These are phyloP conservation scores for Zosterops lateralis DNA, from an alignment of 2,113 vertebrate species.

Conservation along the genomic window DNA sequence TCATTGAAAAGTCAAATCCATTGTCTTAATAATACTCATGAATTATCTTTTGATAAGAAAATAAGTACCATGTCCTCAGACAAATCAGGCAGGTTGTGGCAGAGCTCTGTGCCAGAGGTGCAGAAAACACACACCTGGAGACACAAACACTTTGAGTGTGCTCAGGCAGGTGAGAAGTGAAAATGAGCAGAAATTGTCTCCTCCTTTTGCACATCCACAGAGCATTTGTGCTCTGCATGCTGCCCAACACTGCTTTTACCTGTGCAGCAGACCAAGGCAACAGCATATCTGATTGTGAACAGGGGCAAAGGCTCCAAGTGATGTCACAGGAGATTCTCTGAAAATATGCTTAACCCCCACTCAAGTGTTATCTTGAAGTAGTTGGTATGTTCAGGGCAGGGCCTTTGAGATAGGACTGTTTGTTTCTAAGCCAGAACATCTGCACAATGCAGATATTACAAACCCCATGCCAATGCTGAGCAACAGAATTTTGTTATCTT, in stretches of 20 bases:
- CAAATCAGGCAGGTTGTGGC: slow-evolving; percentile 11
- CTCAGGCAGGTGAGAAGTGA: not conserved
- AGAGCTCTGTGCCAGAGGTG: not conserved
- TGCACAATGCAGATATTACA: not conserved
- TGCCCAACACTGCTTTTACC: not conserved
- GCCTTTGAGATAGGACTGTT: not conserved
- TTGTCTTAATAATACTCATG: slow-evolving; percentile 69
- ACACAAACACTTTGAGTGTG: not conserved
- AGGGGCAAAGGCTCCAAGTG: not conserved
- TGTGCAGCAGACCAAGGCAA: not conserved
- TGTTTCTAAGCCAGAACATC: not conserved
- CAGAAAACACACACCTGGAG: not conserved
- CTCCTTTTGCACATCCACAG: not conserved
- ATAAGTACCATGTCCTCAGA: slow-evolving; percentile 29
- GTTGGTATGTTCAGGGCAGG: not conserved
- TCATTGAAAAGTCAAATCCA: slow-evolving; percentile 72
- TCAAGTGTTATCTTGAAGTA: not conserved
- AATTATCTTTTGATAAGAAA: slow-evolving; percentile 56
- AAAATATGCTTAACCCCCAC: not conserved
- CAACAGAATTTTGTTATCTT: not conserved
- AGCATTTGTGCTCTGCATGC: not conserved
- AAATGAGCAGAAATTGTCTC: fast-evolving
- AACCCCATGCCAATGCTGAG: not conserved
- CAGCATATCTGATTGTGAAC: not conserved
- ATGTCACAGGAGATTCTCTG: not conserved